A percentile compares a stretch with the other conserved stretches of the same genome.
Conservation (phyloP, 2,113 vertebrate species). For the Thalassoma bifasciatum region DNA sequence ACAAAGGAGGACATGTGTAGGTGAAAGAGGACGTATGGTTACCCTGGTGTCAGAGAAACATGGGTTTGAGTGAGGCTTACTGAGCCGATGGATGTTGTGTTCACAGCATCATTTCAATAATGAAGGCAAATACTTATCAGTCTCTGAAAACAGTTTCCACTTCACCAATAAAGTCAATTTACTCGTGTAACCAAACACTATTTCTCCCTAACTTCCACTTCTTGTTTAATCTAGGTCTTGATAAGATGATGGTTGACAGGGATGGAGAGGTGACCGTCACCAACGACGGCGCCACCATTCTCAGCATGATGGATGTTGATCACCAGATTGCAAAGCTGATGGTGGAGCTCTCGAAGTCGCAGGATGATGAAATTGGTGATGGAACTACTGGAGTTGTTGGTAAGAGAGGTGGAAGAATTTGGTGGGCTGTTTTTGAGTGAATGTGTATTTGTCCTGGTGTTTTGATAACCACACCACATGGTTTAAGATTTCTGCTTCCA, state of each 20-base stretch:
- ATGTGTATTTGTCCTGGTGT: not conserved
- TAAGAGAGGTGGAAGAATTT: slow-evolving; percentile 68
- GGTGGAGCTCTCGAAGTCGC: slow-evolving; percentile 98
- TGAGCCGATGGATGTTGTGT: too few relatives aligned
- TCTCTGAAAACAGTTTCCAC: too few relatives aligned
- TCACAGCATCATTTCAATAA: too few relatives aligned
- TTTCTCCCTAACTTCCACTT: not conserved
- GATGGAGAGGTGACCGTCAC: slow-evolving; percentile 98
- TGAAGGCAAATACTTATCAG: too few relatives aligned
- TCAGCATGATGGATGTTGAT: slow-evolving; percentile 99
- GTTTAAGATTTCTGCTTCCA: not conserved
- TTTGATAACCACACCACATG: not conserved
- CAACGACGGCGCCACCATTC: slow-evolving; percentile 98
- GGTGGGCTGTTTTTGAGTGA: not conserved
- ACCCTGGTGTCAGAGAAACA: too few relatives aligned
- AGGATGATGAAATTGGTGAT: slow-evolving; percentile 99
- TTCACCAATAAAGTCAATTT: too few relatives aligned
- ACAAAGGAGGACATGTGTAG: too few relatives aligned
- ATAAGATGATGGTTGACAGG: slow-evolving; percentile 99
- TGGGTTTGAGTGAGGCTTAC: too few relatives aligned
- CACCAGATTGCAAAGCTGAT: slow-evolving; percentile 98
- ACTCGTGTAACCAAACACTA: too few relatives aligned
- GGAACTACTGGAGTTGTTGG: slow-evolving; percentile 99
- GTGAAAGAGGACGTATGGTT: too few relatives aligned
- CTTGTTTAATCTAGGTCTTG: slow-evolving; percentile 85